Base-by-base conservation (phyloP, 2,888 invertebrate species). In the Protonemura montana region DNA sequence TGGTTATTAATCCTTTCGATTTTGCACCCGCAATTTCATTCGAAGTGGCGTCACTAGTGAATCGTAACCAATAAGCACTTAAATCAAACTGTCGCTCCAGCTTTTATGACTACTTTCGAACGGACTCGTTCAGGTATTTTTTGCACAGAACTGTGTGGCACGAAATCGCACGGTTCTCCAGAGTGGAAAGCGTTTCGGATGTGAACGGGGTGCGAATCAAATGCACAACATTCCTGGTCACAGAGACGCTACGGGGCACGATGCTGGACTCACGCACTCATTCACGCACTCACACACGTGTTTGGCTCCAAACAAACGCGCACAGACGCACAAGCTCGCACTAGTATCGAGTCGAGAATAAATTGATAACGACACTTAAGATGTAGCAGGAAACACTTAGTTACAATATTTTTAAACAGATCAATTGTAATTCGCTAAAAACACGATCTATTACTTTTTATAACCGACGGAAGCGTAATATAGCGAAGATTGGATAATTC, bases 81-180 rank as follows among this genome's bases (percentile, higher is more conserved):
- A 30, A 29, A 82, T 42, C 42, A 26, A 41, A 82, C 25, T 80
- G 80, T 82, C 86, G 82, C 86, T 86, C 86, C 86, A 86, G 86
- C 41, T 86, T 86, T 86, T 78, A 78, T 21, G 59, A 59, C 59
- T 59, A 21, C 78, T 26, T 59, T 2, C 59, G 59, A 59, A 77
- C 27, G 25, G 26, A 83, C 82, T 26, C 29, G 82, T 41, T 42
- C 82, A 83, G 35, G 42, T 41, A 26, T 41, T 83, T 59, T 59
- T 59, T 30, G 13, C 42, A 83, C 29, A 30, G 42, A 35, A 83
- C 7, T 30, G 81, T 29, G 27, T 21, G 30, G 28, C 30, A 81
- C 30, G 10, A 29, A 81, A 29, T n/a, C 6, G 81, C 81, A 27
- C 28, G 35, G 35, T 35, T 35, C 35, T 10, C 29, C 30, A 10